Base-by-base conservation (phyloP, 2,888 invertebrate genomes). In the Cactoblastis cactorum region DNA sequence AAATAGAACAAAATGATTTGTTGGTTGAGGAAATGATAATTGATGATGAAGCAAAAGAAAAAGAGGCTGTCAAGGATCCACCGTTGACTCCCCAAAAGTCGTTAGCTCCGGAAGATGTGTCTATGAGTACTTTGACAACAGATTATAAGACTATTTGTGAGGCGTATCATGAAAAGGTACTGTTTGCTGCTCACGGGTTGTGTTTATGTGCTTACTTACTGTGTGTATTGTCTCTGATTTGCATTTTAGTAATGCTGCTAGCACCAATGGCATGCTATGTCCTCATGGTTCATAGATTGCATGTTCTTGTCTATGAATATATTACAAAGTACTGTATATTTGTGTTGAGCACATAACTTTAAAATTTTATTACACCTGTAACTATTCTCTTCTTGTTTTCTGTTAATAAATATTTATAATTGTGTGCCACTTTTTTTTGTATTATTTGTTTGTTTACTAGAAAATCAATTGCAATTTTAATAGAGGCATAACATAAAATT, bases 121-220 rank as follows among this genome's bases (percentile, higher is more conserved):
- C 90, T 55, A 90, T 92, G 52, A 91, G 90, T 62, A 91, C 92
- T 4, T 84, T 92, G 61, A 92, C 94, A 8, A 93, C 94, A 19
- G 95, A 94, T 59, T 94, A 94, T 72, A 93, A 93, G 69, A 93
- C 94, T 14, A 89, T 94, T 50, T 92, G 94, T 67, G 94, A 94
- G 61, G 93, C 94, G 54, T 93, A 92, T 73, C 91, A 92, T 46
- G 90, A 79, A 50, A 94, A 93, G 91, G 95, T 95, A 86, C 70
- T 82, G 59, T 49, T 60, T 52, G 28, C 65, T 41, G 47, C 56
- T n/a, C 66, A 69, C 50, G 63, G 66, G 51, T 56, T 70, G 53
- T 70, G 69, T 53, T 64, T 71, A 48, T 69, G 63, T 53, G 54
- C 69, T 48, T 73, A 63, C 52, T 51, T 73, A 51, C 45, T 69